Evolutionary conservation across 2,888 invertebrate species (phyloP).

Genomic region (Actias luna): DNA sequence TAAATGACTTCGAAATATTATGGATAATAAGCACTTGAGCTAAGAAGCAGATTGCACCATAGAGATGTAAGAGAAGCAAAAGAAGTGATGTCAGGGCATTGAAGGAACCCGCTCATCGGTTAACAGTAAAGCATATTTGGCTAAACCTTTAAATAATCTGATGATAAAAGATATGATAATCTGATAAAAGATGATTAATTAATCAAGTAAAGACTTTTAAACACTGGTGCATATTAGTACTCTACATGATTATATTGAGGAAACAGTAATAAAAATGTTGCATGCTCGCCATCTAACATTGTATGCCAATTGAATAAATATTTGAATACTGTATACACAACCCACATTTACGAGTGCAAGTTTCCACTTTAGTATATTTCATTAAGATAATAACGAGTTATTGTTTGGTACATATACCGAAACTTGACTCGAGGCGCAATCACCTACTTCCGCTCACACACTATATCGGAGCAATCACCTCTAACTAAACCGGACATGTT

Average conservation of each 20-base stretch:
- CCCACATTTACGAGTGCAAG: constrained; percentile 31
- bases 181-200: no score
- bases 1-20: no score
- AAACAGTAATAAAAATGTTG: background rate
- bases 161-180: no score
- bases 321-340: constrained; percentile 29
- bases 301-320: constrained; percentile 22
- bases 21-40: no score
- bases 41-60: no score
- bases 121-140: no score
- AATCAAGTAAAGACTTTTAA: no score
- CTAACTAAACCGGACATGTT: constrained; percentile 17
- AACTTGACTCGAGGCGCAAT: constrained; percentile 54
- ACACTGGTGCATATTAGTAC: background rate
- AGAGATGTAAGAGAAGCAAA: no score
- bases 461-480: constrained; percentile 22
- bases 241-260: background rate
- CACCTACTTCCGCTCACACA: constrained; percentile 53
- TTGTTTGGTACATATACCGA: constrained; percentile 34
- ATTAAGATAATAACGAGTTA: constrained; percentile 35
- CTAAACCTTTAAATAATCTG: no score
- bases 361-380: constrained; percentile 36
- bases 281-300: background rate
- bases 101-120: no score
- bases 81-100: no score